Evolutionary conservation across 1,140 invertebrate genomes (phyloP), one percentile per base, ranked within the genome.

Genomic region (Drosophila lacertosa): DNA sequence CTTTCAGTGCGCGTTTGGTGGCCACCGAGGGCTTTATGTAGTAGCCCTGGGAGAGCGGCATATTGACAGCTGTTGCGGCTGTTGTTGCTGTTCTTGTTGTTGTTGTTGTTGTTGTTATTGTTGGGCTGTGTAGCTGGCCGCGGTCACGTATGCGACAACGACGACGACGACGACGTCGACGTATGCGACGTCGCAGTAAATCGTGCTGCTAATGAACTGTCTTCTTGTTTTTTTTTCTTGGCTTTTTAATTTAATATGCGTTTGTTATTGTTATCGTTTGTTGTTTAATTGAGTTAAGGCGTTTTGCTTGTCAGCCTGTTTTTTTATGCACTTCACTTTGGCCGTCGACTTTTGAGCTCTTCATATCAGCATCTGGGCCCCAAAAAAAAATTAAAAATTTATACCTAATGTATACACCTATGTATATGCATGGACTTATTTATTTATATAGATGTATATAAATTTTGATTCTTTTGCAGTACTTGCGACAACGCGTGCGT

Each of bases 11-110:
- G 3, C 86, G 80, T 51, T 89, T 89, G 44, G 50, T 68, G 35
- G 68, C 83, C 70, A 81, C 54, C 29, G 81, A 66, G 29, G 72
- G 74, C 65, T 89, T 90, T 22, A 62, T 62, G 51, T 73, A 81
- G 20, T 74, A 82, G 32, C 89, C 89, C 74, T 90, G 89, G 35
- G 89, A 90, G 35, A 90, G 81, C 51, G 89, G 89, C 89, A 90
- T 90, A n/a, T 18, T 50, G 51, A 45, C 65, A 63, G 55, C 45
- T 64, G 72, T 58, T 71, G 67, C 53, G 50, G 29, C 10, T 53
- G 3, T 15, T 54, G 29, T 35, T 13, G 20, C n/a, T 22, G 15
- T 40, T 32, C 7, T 53, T 55, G 11, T 24, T 69, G 4, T 13
- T 50, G 24, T 5, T 70, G 20, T 11, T 40, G 2, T 2, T 37